Percentiles rank a stretch among this genome's conserved stretches.
Evolutionary conservation across 2,113 vertebrate genomes (phyloP).

Genomic region (Trogon surrucura): DNA sequence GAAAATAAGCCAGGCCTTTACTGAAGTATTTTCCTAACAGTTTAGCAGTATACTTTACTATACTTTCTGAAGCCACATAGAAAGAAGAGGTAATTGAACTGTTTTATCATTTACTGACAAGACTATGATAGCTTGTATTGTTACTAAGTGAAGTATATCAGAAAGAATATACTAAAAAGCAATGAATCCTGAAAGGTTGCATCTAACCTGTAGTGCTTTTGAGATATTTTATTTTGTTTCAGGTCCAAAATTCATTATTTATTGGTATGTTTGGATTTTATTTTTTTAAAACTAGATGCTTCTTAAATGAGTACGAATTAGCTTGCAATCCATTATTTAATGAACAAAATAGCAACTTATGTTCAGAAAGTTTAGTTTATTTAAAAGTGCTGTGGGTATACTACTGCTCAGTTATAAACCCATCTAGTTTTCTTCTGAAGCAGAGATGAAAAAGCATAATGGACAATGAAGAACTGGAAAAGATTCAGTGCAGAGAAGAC

Average conservation of each 20-base stretch:
- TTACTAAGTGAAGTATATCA: conserved; percentile 61
- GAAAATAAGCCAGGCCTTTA: conserved; percentile 15
- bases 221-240: conserved; percentile 57
- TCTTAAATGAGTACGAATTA: conserved; percentile 45
- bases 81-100: conserved; percentile 59
- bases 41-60: conserved; percentile 8
- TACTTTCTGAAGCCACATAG: conserved; percentile 21
- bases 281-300: neutral
- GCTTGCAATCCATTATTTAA: conserved; percentile 54
- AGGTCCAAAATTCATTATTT: conserved; percentile 50
- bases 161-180: conserved; percentile 66
- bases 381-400: neutral
- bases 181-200: conserved; percentile 66
- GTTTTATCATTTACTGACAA: conserved; percentile 68
- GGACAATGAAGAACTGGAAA: neutral
- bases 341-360: conserved; percentile 29
- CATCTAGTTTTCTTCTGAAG: conserved; percentile 7
- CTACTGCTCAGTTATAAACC: conserved; percentile 21
- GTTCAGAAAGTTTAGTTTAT: conserved; percentile 33
- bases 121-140: conserved; percentile 8
- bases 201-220: conserved; percentile 47
- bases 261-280: neutral
- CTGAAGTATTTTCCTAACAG: neutral
- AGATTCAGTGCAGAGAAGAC: neutral
- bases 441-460: neutral